phyloP scores from a whole-genome alignment of 2,797 vertebrate genomes.

The Platalea minor region DNA sequence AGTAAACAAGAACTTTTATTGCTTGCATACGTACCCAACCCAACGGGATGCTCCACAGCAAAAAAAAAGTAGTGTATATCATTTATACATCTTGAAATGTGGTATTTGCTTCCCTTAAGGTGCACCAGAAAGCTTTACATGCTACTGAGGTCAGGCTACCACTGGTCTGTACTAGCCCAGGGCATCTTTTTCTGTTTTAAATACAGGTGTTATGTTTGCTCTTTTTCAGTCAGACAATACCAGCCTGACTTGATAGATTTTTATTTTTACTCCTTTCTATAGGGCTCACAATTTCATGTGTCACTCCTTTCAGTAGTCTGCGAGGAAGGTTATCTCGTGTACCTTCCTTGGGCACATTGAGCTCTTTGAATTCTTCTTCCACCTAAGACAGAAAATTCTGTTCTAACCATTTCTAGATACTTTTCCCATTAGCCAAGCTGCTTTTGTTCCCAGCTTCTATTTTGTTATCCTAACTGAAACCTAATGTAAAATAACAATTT shows the following conservation, averaged over 20 bases:
- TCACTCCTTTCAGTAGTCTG: neutral
- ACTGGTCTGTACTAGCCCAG: neutral
- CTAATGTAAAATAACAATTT: neutral
- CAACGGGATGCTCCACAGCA: neutral
- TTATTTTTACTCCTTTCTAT: neutral
- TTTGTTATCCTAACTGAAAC: neutral
- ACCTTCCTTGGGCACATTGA: neutral
- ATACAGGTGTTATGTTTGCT: neutral
- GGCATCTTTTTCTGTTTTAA: neutral
- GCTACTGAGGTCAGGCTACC: neutral
- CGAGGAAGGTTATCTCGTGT: neutral
- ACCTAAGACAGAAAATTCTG: neutral
- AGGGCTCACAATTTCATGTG: neutral
- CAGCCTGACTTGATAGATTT: neutral
- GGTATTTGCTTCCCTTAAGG: neutral
- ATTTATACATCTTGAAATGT: neutral
- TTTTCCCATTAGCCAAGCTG: neutral
- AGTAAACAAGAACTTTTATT: neutral
- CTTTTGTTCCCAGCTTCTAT: neutral
- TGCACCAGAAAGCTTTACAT: neutral
- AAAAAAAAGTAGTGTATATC: neutral
- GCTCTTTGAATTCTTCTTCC: neutral
- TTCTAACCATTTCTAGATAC: neutral
- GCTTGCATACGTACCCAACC: neutral
- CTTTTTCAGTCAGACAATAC: neutral